Evolutionary conservation across 1,140 invertebrate species (phyloP), one percentile per base, ranked within the genome.

Genomic region (Riptortus pedestris): DNA sequence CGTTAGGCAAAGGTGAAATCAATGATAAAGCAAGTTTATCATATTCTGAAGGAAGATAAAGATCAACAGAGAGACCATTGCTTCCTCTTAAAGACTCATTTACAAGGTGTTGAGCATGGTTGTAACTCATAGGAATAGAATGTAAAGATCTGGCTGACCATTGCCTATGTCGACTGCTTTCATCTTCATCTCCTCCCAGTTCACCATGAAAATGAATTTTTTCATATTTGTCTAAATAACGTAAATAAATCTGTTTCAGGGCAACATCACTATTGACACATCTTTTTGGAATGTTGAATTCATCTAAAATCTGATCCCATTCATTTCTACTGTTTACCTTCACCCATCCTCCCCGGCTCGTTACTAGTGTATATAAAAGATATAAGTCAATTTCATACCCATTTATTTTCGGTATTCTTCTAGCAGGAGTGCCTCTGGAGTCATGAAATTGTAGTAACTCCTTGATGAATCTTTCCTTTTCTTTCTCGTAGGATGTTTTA

Each of bases 1-100:
- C 96, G 75, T 99, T 99, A 16, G 96, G 95, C 69, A 99, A 78
- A 0, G 95, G 95, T 33, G 91, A 94, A 20, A 95, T 74, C 7
- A 99, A 78, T 0, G 95, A 95, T 28, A 96, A 79, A 22, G 90
- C 83, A 14, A 99, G 77, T 69, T 89, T 86, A 69, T 93, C 88
- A 71, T 95, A 93, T 70, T 91, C 89, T 14, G 85, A 87, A 47
- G 85, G 79, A 68, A 84, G 85, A 67, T 88, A 86, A 27, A 93
- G 74, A 67, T 87, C 78, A 20, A 80, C 76, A 33, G 84, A 86
- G 62, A 91, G 73, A 61, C 86, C 85, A 70, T 82, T 80, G 72
- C 80, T 81, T 63, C 79, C 78, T 61, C 86, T 78, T 31, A 81
- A 71, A 58, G 79, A 75, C 73, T 87, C 86, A 73, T 83, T 77